Percentiles rank a stretch among this genome's conserved stretches.
Conservation (phyloP, 2,113 vertebrate genomes). For the Siphamia tubifer region DNA sequence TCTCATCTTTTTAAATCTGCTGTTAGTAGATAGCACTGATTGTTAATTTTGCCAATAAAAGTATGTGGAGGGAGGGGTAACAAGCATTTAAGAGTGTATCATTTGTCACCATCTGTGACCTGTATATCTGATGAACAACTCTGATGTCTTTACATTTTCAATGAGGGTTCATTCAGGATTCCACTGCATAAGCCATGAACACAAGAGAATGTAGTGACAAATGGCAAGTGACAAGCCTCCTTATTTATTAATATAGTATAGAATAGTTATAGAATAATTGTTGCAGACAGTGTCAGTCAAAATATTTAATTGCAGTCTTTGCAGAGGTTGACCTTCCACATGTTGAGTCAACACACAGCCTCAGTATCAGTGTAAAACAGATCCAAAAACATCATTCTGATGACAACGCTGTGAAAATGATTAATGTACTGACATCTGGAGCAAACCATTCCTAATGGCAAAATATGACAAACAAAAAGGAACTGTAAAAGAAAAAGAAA, state of each 20-base stretch:
- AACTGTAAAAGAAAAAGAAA: not conserved
- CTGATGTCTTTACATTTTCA: too few species aligned
- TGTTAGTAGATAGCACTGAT: slow-evolving; percentile 11
- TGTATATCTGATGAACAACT: slow-evolving; percentile 15
- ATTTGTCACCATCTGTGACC: slow-evolving; percentile 46
- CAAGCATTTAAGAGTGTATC: slow-evolving; percentile 22
- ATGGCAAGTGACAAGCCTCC: too few species aligned
- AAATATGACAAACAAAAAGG: not conserved
- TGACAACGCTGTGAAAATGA: not conserved
- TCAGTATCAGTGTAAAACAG: too few species aligned
- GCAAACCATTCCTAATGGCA: not conserved
- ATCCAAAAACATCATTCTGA: not conserved
- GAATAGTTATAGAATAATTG: too few species aligned
- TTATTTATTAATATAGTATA: too few species aligned
- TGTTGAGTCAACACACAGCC: not conserved
- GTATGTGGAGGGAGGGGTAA: not conserved
- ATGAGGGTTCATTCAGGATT: too few species aligned
- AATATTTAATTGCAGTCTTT: too few species aligned
- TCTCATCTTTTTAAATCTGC: not conserved
- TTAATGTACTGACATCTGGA: not conserved
- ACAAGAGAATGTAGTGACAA: too few species aligned
- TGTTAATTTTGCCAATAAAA: slow-evolving; percentile 19
- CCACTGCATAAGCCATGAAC: too few species aligned
- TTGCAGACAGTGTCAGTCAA: too few species aligned
- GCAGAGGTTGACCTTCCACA: too few species aligned